phyloP scores from a whole-genome alignment of 2,888 invertebrate genomes.

The Agrilus cyanescens region DNA sequence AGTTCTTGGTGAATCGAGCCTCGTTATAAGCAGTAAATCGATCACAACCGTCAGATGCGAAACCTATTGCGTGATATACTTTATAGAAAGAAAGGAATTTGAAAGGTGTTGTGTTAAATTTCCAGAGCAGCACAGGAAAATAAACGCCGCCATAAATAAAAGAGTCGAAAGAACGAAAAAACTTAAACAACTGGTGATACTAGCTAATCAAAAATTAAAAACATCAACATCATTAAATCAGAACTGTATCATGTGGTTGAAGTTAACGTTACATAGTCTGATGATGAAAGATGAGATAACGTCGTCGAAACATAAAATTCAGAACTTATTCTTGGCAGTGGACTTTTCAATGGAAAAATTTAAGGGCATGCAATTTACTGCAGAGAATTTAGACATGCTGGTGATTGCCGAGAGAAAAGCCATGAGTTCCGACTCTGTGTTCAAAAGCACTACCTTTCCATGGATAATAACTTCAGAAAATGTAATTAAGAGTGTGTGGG shows the following conservation, averaged over 20 bases:
- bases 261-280: slow-evolving; percentile 12
- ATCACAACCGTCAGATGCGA: too few species aligned
- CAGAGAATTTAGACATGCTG: slow-evolving; percentile 12
- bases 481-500: slow-evolving; percentile 8
- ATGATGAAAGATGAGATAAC: slow-evolving; percentile 12
- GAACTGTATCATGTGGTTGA: slow-evolving; percentile 14
- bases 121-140: too few species aligned
- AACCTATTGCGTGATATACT: too few species aligned
- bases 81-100: too few species aligned
- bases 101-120: too few species aligned
- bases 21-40: too few species aligned
- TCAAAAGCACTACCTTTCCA: slow-evolving; percentile 13
- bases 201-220: too few species aligned
- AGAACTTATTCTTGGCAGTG: slow-evolving; percentile 13
- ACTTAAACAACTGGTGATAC: too few species aligned
- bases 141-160: too few species aligned
- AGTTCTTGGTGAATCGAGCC: too few species aligned
- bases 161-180: too few species aligned
- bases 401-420: slow-evolving; percentile 13
- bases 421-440: slow-evolving; percentile 12
- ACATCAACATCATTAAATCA: neutral
- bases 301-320: slow-evolving; percentile 9
- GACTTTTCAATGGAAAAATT: slow-evolving; percentile 10
- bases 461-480: slow-evolving; percentile 13
- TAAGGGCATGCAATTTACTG: slow-evolving; percentile 9